A percentile compares a stretch with the other conserved stretches of the same genome.
These are phyloP conservation scores for Spodoptera litura DNA, from an alignment of 1,140 invertebrate genomes.

Conservation along the genomic window DNA sequence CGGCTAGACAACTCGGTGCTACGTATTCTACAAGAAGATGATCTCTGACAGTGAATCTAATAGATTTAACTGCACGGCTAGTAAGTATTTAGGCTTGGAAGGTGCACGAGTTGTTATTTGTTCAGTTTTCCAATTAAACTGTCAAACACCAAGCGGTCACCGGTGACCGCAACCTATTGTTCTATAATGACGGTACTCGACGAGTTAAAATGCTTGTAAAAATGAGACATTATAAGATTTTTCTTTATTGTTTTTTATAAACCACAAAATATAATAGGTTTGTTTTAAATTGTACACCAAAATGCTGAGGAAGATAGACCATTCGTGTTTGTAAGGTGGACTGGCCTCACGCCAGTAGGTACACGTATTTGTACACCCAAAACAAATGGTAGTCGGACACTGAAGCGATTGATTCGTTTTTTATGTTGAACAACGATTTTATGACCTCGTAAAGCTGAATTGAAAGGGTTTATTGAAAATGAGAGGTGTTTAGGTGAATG, in stretches of 20 bases:
- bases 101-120: no score
- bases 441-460: neutral
- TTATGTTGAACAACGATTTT: conserved; percentile 6
- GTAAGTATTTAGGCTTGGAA: no score
- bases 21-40: no score
- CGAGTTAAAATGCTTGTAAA: no score
- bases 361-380: conserved; percentile 46
- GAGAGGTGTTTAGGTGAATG: neutral
- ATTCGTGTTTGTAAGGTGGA: conserved; percentile 49
- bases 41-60: no score
- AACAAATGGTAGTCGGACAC: conserved; percentile 47
- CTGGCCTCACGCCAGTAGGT: conserved; percentile 50
- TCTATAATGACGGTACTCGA: no score
- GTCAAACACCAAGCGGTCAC: no score
- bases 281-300: conserved; percentile 19
- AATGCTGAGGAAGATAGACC: neutral
- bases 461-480: conserved; percentile 24
- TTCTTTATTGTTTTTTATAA: no score
- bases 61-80: no score
- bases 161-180: no score
- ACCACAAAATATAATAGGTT: neutral
- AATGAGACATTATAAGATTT: no score
- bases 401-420: conserved; percentile 38
- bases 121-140: no score
- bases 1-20: neutral